These are phyloP conservation scores for Datnioides undecimradiatus DNA, from an alignment of 2,113 vertebrate genomes.

Conservation along the genomic window DNA sequence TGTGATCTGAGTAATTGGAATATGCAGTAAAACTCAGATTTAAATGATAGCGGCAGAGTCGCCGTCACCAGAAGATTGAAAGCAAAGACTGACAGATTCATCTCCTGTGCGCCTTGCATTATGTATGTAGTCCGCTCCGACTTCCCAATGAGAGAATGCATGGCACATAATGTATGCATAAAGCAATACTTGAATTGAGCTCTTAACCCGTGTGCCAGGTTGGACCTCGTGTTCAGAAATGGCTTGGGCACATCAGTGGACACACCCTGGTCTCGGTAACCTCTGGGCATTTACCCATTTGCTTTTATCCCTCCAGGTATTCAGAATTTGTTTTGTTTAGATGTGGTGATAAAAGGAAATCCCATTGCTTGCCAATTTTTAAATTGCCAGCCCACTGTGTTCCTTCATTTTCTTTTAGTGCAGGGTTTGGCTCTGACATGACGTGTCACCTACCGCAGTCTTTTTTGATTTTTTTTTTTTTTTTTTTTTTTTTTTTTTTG, in stretches of 20 bases:
- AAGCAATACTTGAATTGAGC: slow-evolving; percentile 15
- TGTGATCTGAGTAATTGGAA: slow-evolving; percentile 65
- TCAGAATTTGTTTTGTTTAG: slow-evolving; percentile 25
- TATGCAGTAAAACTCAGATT: slow-evolving; percentile 60
- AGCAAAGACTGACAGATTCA: slow-evolving; percentile 52
- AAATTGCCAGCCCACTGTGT: slow-evolving; percentile 35
- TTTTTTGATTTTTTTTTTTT: slow-evolving; percentile 25
- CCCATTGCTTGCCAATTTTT: slow-evolving; percentile 34
- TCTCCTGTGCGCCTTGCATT: slow-evolving; percentile 44
- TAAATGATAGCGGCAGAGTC: slow-evolving; percentile 49
- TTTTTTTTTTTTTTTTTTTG: no score
- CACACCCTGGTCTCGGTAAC: background rate
- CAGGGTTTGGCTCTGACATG: slow-evolving; percentile 50
- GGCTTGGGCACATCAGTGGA: background rate
- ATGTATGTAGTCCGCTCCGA: slow-evolving; percentile 13
- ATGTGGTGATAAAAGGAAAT: slow-evolving; percentile 50
- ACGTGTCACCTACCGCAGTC: slow-evolving; percentile 47
- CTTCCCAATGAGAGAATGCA: slow-evolving; percentile 21
- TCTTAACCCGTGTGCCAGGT: background rate
- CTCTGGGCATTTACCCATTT: slow-evolving; percentile 24
- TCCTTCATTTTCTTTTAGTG: slow-evolving; percentile 48
- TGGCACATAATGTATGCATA: slow-evolving; percentile 10
- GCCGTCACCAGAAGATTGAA: slow-evolving; percentile 57
- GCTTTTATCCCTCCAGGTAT: slow-evolving; percentile 38
- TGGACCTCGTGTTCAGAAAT: slow-evolving; percentile 4